Evolutionary conservation across 2,113 vertebrate genomes (phyloP), one percentile per base, ranked within the genome.

Genomic region (Phaethornis superciliosus): DNA sequence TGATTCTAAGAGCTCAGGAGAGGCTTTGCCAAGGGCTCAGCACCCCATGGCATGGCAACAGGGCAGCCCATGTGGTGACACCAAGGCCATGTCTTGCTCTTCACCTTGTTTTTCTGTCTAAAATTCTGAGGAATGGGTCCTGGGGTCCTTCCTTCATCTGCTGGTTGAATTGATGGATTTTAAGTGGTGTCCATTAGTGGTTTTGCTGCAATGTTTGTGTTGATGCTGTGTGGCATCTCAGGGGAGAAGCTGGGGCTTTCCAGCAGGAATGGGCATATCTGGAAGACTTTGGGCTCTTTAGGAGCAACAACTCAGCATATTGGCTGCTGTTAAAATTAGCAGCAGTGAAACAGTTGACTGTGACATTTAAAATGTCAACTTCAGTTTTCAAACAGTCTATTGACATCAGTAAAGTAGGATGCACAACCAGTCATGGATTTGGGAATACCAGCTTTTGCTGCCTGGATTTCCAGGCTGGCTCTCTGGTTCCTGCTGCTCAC

Each of bases 151-250:
- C 9, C 42, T 37, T 58, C 6, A 4, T 10, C 15, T n/a, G 9
- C 16, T 27, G 42, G 22, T 27, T 19, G 22, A 3, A 3, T 13
- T 32, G 1, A 4, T 35, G 42, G 8, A 0, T 46, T 55, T 52
- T 62, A 27, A 23, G 12, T 3, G 2, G 11, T 21, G n/a, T 40
- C 67, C 4, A 0, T 15, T 67, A 47, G 35, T 44, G 2, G 0
- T 33, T 75, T 78, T 71, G 32, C 33, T 56, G 54, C 1, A 4
- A 6, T 64, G 0, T 1, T 55, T 49, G n/a, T 0, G 2, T 26
- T 68, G 28, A 18, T 85, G 37, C 33, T 63, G 2, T 32, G 9
- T 44, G 21, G 35, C 18, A 33, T 15, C 30, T 52, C 1, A 3
- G 4, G 49, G 32, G 44, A 40, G 58, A 47, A 32, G 20, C n/a